Base-by-base conservation (phyloP, 2,888 invertebrate species). In the Drosophila longiperda region DNA sequence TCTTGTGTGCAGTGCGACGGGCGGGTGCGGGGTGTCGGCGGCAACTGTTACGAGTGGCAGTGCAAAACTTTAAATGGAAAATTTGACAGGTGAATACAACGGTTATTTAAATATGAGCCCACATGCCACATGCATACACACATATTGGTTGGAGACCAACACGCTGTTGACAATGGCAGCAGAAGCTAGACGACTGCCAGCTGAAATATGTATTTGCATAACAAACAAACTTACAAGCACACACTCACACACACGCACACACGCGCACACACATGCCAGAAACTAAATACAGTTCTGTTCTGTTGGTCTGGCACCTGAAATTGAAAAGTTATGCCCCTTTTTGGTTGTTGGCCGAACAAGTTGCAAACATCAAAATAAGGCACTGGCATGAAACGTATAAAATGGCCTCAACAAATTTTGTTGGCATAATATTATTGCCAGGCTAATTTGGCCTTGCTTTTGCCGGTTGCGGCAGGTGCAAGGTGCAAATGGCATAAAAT, bases 1-100 rank as follows among this genome's bases (percentile, higher is more conserved):
- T 62, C 61, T n/a, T 68, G 34, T 59, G 74, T 54, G 48, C n/a
- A 50, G 36, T 54, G 61, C 50, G 45, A 8, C 48, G 40, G 29
- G 8, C 15, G 72, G 34, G 53, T 50, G 61, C 20, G 33, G 49
- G 23, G 23, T 23, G 23, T 23, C 23, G 34, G 33, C 45, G 32
- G 34, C 26, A 48, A 40, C 38, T 26, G 26, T 29, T 29, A 17
- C 38, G 32, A 29, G n/a, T 63, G 59, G 54, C 60, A 66, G 60
- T n/a, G 48, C 48, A 86, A 79, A 91, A 91, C 84, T 91, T 88
- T 91, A 88, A 89, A 91, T 91, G 87, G 81, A 75, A 91, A 86
- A 86, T 88, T 91, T 90, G 87, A 91, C 91, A 89, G 82, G 73
- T 75, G 68, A 87, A 75, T 78, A 79, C 78, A 88, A 88, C 83